These are phyloP conservation scores for Rostratula benghalensis DNA, from an alignment of 2,113 vertebrate genomes.

Conservation along the genomic window DNA sequence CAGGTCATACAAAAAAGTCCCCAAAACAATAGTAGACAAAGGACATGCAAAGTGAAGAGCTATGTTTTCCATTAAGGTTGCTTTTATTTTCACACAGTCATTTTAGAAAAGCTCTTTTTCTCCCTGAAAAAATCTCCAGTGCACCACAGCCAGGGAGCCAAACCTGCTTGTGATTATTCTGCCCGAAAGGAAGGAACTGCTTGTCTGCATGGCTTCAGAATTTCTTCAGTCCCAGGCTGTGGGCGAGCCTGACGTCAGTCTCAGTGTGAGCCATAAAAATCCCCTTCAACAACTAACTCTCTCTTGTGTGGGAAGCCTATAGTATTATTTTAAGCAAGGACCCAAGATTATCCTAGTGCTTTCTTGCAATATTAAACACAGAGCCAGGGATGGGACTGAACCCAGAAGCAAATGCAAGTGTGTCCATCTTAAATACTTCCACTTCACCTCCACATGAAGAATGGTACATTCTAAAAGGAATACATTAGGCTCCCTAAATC, in stretches of 20 bases:
- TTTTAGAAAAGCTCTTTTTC: not conserved
- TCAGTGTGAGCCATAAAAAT: not conserved
- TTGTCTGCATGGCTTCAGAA: not conserved
- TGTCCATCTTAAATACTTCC: not conserved
- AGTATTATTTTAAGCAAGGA: slow-evolving; percentile 18
- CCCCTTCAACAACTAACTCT: not conserved
- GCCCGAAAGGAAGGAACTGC: slow-evolving; percentile 1
- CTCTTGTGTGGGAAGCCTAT: slow-evolving; percentile 1
- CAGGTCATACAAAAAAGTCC: not conserved
- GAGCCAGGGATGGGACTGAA: not conserved
- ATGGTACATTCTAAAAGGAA: accelerated
- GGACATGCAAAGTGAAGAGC: not conserved
- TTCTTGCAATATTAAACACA: not conserved
- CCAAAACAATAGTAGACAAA: not conserved
- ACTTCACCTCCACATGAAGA: accelerated
- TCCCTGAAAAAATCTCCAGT: not conserved
- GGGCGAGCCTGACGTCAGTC: slow-evolving; percentile 10
- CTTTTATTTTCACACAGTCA: not conserved
- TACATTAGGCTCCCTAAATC: not conserved
- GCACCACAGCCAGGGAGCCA: not conserved
- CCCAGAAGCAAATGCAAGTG: not conserved
- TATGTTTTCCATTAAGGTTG: not conserved
- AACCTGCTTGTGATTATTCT: not conserved
- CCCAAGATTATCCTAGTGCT: not conserved
- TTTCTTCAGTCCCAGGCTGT: not conserved